Evolutionary conservation across 2,797 vertebrate genomes (phyloP), one percentile per base, ranked within the genome.

Genomic region (Darevskia mixta): DNA sequence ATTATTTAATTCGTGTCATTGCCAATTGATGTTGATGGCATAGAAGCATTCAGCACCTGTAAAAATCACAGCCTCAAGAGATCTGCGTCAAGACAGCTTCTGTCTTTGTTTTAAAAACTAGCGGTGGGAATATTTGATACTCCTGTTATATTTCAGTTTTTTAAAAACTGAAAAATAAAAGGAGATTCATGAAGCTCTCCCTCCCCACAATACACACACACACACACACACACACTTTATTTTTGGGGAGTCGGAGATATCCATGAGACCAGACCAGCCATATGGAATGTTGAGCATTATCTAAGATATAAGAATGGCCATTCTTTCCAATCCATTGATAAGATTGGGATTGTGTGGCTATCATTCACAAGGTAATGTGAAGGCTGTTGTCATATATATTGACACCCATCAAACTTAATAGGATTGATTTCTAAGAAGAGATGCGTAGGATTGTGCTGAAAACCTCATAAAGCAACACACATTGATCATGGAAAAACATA

Each of bases 1-100:
- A 66, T 64, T 49, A 64, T 79, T 87, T 84, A 66, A 86, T 90
- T 90, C 32, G 29, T 43, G 66, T 45, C 49, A n/a, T 25, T 38
- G 55, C 29, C 80, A 67, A 79, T 66, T 90, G 35, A 29, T 35
- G 80, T 38, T n/a, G 67, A 72, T 61, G 25, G 43, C 38, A n/a
- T 55, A 79, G 41, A 79, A 69, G 35, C 35, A n/a, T 67, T 81
- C 43, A 78, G 23, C 23, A 69, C 64, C 79, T 29, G 45, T 55
- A 71, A 82, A 76, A 69, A 23, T 18, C 77, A 18, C 35, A 76
- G 29, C 45, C 23, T 67, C n/a, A 8, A 15, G 67, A 35, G 8
- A 20, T 64, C 29, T 79, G 49, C 64, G 55, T 35, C 43, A 84
- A 85, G 87, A 66, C 82, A 80, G 69, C 9, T 23, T 32, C 32